Conservation (phyloP, 2,797 vertebrate species). For the Acomys russatus region DNA sequence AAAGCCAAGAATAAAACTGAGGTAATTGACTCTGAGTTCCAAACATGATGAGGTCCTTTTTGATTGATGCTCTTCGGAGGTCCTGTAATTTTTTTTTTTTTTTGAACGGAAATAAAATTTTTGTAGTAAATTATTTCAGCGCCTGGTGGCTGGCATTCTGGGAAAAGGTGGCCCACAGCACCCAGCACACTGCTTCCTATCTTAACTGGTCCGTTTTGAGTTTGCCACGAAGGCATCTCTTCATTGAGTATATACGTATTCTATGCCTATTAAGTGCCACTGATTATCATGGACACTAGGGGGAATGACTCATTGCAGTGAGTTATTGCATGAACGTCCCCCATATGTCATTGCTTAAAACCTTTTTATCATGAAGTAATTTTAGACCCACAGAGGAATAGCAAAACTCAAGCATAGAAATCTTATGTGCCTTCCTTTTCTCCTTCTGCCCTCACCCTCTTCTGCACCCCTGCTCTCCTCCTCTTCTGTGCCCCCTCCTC, state of each 20-base stretch:
- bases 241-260: neutral
- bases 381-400: neutral
- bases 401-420: neutral
- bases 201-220: neutral
- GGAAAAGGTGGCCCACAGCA: neutral
- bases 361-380: neutral
- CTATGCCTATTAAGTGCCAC: neutral
- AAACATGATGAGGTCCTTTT: neutral
- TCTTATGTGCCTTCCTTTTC: neutral
- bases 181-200: too few species aligned
- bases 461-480: neutral
- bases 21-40: rapidly evolving
- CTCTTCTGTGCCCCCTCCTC: neutral
- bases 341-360: neutral
- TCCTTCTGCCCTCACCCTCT: neutral
- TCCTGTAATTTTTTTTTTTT: neutral
- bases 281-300: neutral
- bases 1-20: neutral
- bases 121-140: neutral
- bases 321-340: neutral
- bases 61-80: neutral
- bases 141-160: neutral
- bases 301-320: neutral
- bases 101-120: neutral
- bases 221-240: neutral